Evolutionary conservation across 2,888 invertebrate species (phyloP).

Genomic region (Rotaria magnacalcarata): DNA sequence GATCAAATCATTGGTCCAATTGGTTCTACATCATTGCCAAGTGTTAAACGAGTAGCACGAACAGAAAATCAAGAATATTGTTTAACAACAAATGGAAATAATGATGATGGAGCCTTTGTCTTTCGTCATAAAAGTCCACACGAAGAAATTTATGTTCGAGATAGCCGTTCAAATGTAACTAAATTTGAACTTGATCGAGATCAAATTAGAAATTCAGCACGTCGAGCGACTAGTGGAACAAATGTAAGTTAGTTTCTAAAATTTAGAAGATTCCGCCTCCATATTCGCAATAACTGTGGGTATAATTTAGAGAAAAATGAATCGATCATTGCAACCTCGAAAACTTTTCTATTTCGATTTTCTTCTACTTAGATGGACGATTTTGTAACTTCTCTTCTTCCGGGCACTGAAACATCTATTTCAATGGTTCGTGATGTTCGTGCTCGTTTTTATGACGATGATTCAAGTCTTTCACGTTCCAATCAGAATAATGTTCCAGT

Average conservation of each 20-base stretch:
- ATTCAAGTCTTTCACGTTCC: background rate
- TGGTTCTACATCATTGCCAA: background rate
- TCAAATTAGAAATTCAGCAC: background rate
- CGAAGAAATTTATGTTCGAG: background rate
- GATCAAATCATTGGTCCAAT: background rate
- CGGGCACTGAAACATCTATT: background rate
- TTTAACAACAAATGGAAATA: background rate
- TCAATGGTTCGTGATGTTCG: constrained; percentile 25
- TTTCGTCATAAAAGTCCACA: background rate
- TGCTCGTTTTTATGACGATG: background rate
- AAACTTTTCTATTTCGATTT: background rate
- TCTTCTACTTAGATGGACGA: background rate
- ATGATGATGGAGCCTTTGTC: background rate
- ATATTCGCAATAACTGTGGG: no score
- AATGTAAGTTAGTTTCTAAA: background rate
- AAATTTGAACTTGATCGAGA: background rate
- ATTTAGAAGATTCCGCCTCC: no score
- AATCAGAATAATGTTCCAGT: background rate
- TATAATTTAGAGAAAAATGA: no score
- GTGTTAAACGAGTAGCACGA: background rate
- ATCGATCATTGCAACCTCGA: no score
- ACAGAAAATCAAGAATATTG: background rate
- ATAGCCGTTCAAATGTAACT: background rate
- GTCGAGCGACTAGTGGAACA: background rate
- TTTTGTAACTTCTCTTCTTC: background rate